Percentiles rank a stretch among this genome's conserved stretches.
These are phyloP conservation scores for Fistularia tabacaria DNA, from an alignment of 2,797 vertebrate genomes.

Conservation along the genomic window DNA sequence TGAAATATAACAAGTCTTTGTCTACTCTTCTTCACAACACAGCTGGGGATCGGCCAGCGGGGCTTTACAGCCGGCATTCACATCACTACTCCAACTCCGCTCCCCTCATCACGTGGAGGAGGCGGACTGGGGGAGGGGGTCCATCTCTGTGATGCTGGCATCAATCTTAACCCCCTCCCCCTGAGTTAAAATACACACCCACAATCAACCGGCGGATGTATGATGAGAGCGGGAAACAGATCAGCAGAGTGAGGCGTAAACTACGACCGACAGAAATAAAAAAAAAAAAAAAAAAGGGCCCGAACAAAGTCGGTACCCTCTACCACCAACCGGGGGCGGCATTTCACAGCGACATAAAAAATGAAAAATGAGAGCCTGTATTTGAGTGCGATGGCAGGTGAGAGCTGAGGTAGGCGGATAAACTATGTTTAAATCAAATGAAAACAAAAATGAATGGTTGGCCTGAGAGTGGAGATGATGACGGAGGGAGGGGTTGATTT, in stretches of 20 bases:
- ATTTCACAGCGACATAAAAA: conserved; percentile 51
- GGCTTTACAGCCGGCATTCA: conserved; percentile 55
- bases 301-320: conserved; percentile 43
- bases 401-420: too few species aligned
- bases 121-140: conserved; percentile 29
- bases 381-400: too few species aligned
- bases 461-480: conserved; percentile 37
- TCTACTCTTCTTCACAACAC: conserved; percentile 44
- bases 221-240: conserved; percentile 56
- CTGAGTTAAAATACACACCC: conserved; percentile 60
- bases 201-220: conserved; percentile 69
- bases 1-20: conserved; percentile 51
- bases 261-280: conserved; percentile 63
- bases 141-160: conserved; percentile 59
- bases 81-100: conserved; percentile 41
- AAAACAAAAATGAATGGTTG: conserved; percentile 10
- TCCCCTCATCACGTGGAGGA: conserved; percentile 39
- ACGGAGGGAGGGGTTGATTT: conserved; percentile 51
- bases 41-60: conserved; percentile 59
- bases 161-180: conserved; percentile 66
- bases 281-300: conserved; percentile 38
- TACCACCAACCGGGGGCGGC: conserved; percentile 71
- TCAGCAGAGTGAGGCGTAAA: conserved; percentile 31
- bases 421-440: too few species aligned
- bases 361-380: conserved; percentile 42